phyloP scores from a whole-genome alignment of 1,140 invertebrate genomes.

The Ceratosolen fusciceps region DNA sequence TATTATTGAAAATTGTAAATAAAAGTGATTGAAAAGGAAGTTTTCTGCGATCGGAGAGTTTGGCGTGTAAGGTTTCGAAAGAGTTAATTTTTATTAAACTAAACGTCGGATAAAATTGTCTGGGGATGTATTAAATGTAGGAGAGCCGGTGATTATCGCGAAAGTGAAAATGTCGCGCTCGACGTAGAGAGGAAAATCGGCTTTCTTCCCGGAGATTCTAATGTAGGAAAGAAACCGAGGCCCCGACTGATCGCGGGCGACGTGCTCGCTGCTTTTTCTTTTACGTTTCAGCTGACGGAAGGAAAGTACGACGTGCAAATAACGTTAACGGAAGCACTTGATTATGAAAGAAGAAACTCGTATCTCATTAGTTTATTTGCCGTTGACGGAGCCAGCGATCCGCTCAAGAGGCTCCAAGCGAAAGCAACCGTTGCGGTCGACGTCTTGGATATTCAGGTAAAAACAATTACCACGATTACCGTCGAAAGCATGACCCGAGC shows the following conservation, averaged over 20 bases:
- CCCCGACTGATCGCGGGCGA: neutral
- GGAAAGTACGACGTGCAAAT: conserved; percentile 81
- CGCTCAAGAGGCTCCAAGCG: conserved; percentile 73
- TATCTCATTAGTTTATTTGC: conserved; percentile 81
- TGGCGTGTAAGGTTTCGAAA: too few species aligned
- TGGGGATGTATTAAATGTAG: too few species aligned
- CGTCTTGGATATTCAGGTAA: conserved; percentile 80
- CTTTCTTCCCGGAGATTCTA: neutral
- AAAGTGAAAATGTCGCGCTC: neutral
- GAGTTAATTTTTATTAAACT: too few species aligned
- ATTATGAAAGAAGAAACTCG: conserved; percentile 82
- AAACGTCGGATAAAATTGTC: too few species aligned
- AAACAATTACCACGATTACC: too few species aligned
- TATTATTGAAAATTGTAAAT: too few species aligned
- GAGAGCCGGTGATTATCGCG: too few species aligned
- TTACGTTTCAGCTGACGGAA: conserved; percentile 72
- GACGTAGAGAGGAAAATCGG: neutral
- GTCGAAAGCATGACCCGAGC: too few species aligned
- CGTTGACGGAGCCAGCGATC: conserved; percentile 75
- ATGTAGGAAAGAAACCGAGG: neutral
- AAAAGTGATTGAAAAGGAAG: too few species aligned
- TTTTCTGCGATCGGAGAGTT: too few species aligned
- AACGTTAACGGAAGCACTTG: conserved; percentile 75
- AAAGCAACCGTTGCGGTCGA: conserved; percentile 81
- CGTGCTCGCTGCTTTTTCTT: neutral